phyloP scores from a whole-genome alignment of 2,888 invertebrate genomes.

The Beris chalybata region DNA sequence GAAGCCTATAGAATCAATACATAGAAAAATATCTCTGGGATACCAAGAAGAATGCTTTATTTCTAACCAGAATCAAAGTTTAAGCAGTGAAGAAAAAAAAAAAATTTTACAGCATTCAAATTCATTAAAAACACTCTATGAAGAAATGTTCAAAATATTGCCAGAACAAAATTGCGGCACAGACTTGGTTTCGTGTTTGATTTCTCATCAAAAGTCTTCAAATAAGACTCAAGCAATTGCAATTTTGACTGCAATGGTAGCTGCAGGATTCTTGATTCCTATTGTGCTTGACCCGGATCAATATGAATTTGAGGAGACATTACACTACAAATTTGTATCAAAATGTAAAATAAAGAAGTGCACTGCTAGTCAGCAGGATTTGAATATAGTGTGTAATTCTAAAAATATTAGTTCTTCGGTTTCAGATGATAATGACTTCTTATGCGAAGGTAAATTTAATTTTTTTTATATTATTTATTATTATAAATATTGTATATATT shows the following conservation, averaged over 20 bases:
- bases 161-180: constrained; percentile 52
- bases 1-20: constrained; percentile 42
- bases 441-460: no score
- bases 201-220: constrained; percentile 53
- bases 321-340: constrained; percentile 52
- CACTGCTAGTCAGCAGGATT: no score
- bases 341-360: constrained; percentile 31
- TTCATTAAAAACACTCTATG: constrained; percentile 53
- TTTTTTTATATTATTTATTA: no score
- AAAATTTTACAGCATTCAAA: constrained; percentile 56
- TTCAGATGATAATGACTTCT: no score
- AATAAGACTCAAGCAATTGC: constrained; percentile 55
- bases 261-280: constrained; percentile 55
- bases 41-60: constrained; percentile 70
- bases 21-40: constrained; percentile 69
- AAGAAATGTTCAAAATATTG: constrained; percentile 52
- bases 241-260: constrained; percentile 55
- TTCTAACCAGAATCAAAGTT: constrained; percentile 45
- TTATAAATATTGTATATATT: no score
- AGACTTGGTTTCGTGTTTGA: constrained; percentile 51
- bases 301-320: constrained; percentile 52
- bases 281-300: constrained; percentile 53
- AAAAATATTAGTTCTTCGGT: no score
- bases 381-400: no score
- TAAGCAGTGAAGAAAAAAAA: constrained; percentile 54